Evolutionary conservation across 1,140 invertebrate genomes (phyloP).

Genomic region (Drusus annulatus): DNA sequence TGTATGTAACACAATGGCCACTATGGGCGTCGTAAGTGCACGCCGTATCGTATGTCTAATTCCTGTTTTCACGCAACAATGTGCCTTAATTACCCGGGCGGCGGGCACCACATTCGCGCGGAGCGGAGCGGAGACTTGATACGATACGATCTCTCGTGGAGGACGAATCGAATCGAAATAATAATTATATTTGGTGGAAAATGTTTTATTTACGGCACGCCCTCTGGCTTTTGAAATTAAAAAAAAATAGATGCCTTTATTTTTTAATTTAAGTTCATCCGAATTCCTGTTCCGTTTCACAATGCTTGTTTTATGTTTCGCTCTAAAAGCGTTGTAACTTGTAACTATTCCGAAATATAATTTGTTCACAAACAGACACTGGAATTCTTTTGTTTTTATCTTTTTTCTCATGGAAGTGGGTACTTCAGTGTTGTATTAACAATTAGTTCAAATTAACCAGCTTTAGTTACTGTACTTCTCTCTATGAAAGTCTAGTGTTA

Average conservation of each 20-base stretch:
- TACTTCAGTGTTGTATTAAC: too few species aligned
- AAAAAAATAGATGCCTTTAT: neutral
- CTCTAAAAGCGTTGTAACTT: too few species aligned
- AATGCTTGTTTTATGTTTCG: too few species aligned
- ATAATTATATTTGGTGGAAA: conserved; percentile 5
- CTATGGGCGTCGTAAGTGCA: conserved; percentile 5
- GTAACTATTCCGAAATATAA: too few species aligned
- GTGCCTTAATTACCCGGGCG: neutral
- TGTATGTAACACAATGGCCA: conserved; percentile 11
- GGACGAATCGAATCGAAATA: conserved; percentile 5
- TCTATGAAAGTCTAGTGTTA: too few species aligned
- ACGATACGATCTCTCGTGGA: conserved; percentile 1
- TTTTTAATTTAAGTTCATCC: conserved; percentile 2
- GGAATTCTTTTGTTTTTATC: too few species aligned
- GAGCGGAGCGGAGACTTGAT: neutral
- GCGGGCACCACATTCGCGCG: neutral
- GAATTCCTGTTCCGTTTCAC: neutral
- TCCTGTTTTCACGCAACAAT: conserved; percentile 18
- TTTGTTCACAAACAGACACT: too few species aligned
- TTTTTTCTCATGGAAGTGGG: too few species aligned
- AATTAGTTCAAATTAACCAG: too few species aligned
- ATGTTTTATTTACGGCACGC: conserved; percentile 28
- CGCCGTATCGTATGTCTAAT: conserved; percentile 7
- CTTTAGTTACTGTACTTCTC: too few species aligned
- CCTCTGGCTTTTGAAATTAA: neutral